Conservation (phyloP, 2,113 vertebrate species). For the Tringa solitaria region DNA sequence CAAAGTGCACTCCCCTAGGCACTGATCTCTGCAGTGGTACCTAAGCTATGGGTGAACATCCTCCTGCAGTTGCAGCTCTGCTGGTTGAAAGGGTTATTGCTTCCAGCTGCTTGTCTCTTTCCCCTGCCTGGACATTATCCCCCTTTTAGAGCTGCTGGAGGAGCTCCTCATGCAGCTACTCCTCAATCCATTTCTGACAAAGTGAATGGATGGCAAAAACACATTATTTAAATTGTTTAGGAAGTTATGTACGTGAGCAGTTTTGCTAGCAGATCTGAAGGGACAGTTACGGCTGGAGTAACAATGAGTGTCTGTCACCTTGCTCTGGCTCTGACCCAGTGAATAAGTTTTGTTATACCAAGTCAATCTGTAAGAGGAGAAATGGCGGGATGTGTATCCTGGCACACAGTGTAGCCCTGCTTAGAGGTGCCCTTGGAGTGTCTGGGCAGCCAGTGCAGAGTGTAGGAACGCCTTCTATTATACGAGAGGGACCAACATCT, state of each 20-base stretch:
- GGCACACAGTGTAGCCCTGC: not conserved
- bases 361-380: not conserved
- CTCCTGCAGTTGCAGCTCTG: not conserved
- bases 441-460: not conserved
- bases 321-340: not conserved
- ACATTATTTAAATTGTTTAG: not conserved
- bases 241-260: accelerated
- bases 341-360: not conserved
- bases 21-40: not conserved
- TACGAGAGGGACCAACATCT: not conserved
- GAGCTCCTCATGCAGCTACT: not conserved
- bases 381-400: not conserved
- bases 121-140: not conserved
- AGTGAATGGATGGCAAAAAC: not conserved
- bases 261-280: not conserved
- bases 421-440: not conserved
- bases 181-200: not conserved
- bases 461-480: not conserved
- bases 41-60: not conserved
- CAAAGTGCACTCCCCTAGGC: accelerated
- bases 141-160: not conserved
- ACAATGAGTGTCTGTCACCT: not conserved
- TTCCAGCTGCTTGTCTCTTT: not conserved
- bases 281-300: accelerated
- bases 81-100: not conserved